Conservation (phyloP, 2,888 invertebrate genomes). For the Amiota mariae region DNA sequence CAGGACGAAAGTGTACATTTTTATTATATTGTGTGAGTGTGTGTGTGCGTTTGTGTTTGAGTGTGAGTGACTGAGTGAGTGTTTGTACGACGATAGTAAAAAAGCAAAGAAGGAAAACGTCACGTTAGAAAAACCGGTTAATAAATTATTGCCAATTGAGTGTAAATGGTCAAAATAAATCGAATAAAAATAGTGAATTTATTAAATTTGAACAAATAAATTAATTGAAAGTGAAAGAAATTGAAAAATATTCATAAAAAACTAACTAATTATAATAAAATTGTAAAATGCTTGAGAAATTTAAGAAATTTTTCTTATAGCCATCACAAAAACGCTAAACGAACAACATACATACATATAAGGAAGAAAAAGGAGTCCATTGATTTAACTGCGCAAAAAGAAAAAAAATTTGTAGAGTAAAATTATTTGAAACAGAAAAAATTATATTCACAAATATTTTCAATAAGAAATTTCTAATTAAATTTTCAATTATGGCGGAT, state of each 20-base stretch:
- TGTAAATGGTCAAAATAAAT: conserved; percentile 51
- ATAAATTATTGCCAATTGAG: conserved; percentile 68
- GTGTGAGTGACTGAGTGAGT: too few species aligned
- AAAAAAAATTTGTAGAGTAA: background rate
- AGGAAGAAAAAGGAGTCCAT: conserved; percentile 42
- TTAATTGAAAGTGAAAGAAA: conserved; percentile 25
- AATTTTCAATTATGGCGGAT: too few species aligned
- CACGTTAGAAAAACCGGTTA: conserved; percentile 69
- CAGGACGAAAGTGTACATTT: conserved; percentile 17
- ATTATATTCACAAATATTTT: background rate
- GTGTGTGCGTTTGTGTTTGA: conserved; percentile 18
- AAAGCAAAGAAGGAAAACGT: conserved; percentile 57
- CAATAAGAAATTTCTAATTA: too few species aligned
- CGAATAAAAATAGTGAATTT: conserved; percentile 38
- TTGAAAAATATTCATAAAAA: conserved; percentile 32
- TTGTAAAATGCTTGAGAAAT: conserved; percentile 30
- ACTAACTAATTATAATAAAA: background rate
- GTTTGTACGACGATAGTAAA: conserved; percentile 69
- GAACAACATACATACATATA: conserved; percentile 4
- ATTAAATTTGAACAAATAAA: conserved; percentile 31
- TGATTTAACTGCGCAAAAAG: conserved; percentile 61
- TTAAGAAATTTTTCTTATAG: conserved; percentile 47
- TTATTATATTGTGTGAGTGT: conserved; percentile 6
- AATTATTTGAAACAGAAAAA: conserved; percentile 27
- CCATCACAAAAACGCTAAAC: background rate